A percentile compares a stretch with the other conserved stretches of the same genome.
These are phyloP conservation scores for Zapus hudsonius DNA, from an alignment of 2,113 vertebrate species.

Conservation along the genomic window DNA sequence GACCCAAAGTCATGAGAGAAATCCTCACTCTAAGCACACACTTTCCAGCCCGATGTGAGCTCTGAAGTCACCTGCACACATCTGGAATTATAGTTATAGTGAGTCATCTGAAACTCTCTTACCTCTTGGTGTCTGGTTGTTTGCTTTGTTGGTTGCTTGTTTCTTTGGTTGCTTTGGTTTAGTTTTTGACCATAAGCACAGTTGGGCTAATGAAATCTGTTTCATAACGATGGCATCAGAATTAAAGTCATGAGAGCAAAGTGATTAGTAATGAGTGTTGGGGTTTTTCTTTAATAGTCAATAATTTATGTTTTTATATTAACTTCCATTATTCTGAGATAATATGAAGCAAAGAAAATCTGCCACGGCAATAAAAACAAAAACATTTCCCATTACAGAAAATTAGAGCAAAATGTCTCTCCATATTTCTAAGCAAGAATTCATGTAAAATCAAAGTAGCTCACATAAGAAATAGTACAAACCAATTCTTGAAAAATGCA, in stretches of 20 bases:
- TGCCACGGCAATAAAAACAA: not conserved
- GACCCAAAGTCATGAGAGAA: not conserved
- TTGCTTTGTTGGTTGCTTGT: too few species aligned
- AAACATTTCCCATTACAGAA: slow-evolving; percentile 21
- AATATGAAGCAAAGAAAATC: slow-evolving; percentile 1
- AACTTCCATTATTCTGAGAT: not conserved
- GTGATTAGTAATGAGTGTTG: not conserved
- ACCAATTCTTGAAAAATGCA: slow-evolving; percentile 28
- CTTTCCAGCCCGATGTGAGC: rapidly evolving
- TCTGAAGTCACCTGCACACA: not conserved
- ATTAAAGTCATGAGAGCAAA: slow-evolving; percentile 9
- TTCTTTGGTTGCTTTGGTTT: not conserved
- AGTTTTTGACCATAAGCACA: not conserved
- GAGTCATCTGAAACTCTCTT: not conserved
- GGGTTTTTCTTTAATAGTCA: not conserved
- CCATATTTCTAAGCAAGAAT: not conserved
- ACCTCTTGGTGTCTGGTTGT: not conserved
- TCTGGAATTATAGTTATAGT: not conserved
- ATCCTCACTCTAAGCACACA: not conserved
- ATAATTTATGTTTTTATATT: not conserved
- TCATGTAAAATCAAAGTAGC: slow-evolving; percentile 44
- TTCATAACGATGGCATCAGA: not conserved
- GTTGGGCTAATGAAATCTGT: not conserved
- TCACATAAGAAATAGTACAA: slow-evolving; percentile 35
- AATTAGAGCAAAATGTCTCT: slow-evolving; percentile 1